These are phyloP conservation scores for Nymphalis polychloros DNA, from an alignment of 2,888 invertebrate genomes.

Conservation along the genomic window DNA sequence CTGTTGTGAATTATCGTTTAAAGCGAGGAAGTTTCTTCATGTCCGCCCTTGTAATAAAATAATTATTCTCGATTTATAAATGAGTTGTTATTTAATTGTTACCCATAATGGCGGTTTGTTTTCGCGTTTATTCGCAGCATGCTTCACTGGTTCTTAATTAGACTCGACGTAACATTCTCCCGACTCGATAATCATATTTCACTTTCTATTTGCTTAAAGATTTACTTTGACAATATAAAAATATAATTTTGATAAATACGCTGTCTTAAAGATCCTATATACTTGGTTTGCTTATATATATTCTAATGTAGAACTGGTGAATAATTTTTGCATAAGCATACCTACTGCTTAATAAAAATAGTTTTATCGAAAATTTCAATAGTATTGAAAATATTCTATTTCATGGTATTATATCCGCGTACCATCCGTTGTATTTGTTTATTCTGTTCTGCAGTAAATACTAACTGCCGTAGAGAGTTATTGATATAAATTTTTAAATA, in stretches of 20 bases:
- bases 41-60: conserved; percentile 2
- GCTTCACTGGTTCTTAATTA: conserved; percentile 42
- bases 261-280: too few species aligned
- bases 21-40: neutral
- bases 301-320: too few species aligned
- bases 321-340: too few species aligned
- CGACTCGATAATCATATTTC: conserved; percentile 33
- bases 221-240: conserved; percentile 1
- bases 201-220: conserved; percentile 43
- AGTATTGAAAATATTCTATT: too few species aligned
- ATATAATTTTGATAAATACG: neutral
- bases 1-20: neutral
- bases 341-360: too few species aligned
- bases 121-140: conserved; percentile 41
- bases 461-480: too few species aligned
- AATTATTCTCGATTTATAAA: conserved; percentile 14
- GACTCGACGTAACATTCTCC: conserved; percentile 40
- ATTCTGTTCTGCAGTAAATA: too few species aligned
- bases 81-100: conserved; percentile 25
- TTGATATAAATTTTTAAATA: too few species aligned
- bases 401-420: too few species aligned
- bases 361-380: too few species aligned
- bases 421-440: too few species aligned
- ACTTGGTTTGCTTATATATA: too few species aligned
- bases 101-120: conserved; percentile 36